Conservation (phyloP, 2,888 invertebrate species). For the Harpalus rufipes region DNA sequence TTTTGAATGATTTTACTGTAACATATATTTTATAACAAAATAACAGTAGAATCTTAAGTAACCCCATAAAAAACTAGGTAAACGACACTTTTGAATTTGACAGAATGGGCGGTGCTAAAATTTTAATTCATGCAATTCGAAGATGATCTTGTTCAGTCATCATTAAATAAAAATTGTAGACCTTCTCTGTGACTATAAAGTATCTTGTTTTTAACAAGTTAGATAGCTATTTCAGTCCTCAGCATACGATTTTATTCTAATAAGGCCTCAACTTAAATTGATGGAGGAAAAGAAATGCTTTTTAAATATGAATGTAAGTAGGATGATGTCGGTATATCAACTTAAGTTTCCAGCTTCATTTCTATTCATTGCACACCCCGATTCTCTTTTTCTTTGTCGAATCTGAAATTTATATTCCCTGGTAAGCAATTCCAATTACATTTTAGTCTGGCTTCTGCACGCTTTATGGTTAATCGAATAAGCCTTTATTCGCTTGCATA, state of each 20-base stretch:
- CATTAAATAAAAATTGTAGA: too few species aligned
- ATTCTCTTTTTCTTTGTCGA: conserved; percentile 42
- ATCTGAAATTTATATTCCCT: conserved; percentile 34
- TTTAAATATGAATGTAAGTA: conserved; percentile 35
- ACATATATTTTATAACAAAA: too few species aligned
- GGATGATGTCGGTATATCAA: conserved; percentile 23
- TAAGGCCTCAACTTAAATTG: not conserved
- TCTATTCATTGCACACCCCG: conserved; percentile 43
- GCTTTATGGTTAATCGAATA: conserved; percentile 34
- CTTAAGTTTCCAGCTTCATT: conserved; percentile 22
- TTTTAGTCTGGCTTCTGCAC: conserved; percentile 21
- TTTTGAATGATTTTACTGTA: too few species aligned
- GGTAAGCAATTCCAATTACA: conserved; percentile 40
- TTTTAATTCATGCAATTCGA: too few species aligned
- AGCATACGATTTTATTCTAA: not conserved
- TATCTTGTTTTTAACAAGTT: too few species aligned
- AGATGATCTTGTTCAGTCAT: too few species aligned
- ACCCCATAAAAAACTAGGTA: too few species aligned
- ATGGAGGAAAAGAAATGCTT: not conserved
- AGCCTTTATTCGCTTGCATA: conserved; percentile 13
- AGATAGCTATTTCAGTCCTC: too few species aligned
- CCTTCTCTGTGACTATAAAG: too few species aligned
- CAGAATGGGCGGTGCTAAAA: too few species aligned
- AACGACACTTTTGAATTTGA: too few species aligned
- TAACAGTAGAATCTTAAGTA: too few species aligned